phyloP scores from a whole-genome alignment of 2,888 invertebrate species.

The Gastrophysa polygoni region DNA sequence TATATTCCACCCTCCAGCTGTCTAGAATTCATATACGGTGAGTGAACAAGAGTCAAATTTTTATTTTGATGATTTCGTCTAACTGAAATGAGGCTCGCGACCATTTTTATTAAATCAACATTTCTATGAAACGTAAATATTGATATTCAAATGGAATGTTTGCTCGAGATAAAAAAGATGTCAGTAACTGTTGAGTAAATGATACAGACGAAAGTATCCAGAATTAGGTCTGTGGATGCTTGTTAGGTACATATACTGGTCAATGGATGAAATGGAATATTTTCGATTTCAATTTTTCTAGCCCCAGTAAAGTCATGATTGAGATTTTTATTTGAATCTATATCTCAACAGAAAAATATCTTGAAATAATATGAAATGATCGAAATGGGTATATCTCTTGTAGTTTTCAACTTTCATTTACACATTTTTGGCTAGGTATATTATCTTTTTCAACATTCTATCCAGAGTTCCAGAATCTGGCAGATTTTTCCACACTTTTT shows the following conservation, averaged over 20 bases:
- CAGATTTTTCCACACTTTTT: no score
- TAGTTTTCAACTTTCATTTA: no score
- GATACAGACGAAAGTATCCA: constrained; percentile 7
- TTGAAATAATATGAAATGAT: no score
- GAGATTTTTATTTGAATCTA: no score
- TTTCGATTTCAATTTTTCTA: neutral
- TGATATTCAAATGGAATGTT: constrained; percentile 22
- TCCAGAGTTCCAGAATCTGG: no score
- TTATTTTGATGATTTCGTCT: neutral
- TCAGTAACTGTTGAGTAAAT: constrained; percentile 22
- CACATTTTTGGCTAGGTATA: no score
- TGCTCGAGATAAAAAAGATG: constrained; percentile 22
- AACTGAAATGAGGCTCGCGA: constrained; percentile 5
- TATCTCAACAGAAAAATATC: no score
- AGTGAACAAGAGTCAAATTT: neutral
- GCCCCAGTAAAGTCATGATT: neutral
- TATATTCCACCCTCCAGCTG: no score
- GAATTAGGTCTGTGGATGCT: constrained; percentile 8
- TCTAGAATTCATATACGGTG: no score
- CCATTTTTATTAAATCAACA: constrained; percentile 20
- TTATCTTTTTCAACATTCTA: no score
- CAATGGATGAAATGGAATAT: neutral
- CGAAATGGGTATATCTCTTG: no score
- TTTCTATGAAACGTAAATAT: constrained; percentile 19
- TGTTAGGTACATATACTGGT: neutral